Evolutionary conservation across 2,113 vertebrate genomes (phyloP).

Genomic region (Equus przewalskii): DNA sequence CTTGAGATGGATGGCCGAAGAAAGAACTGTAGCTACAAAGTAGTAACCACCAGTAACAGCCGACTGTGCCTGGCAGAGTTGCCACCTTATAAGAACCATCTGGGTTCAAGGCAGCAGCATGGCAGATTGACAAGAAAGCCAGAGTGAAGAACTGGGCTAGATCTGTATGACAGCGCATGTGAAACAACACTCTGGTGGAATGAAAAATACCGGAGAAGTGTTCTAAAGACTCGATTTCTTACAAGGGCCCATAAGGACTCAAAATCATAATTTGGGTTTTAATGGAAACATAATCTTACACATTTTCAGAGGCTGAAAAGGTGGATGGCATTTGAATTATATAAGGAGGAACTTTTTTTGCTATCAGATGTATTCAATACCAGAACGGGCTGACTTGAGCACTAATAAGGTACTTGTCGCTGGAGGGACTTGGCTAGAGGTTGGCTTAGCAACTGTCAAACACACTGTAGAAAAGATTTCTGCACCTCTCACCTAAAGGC

Average conservation of each 20-base stretch:
- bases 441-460: not conserved
- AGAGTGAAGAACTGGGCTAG: not conserved
- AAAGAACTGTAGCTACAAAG: not conserved
- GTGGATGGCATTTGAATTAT: not conserved
- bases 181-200: not conserved
- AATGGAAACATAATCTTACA: not conserved
- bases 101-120: not conserved
- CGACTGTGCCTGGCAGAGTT: not conserved
- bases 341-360: not conserved
- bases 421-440: not conserved
- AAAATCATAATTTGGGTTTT: not conserved
- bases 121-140: not conserved
- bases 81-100: not conserved
- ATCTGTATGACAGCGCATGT: not conserved
- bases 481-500: not conserved
- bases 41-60: not conserved
- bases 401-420: not conserved
- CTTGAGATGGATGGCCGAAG: not conserved
- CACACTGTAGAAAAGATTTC: not conserved
- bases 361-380: not conserved
- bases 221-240: not conserved
- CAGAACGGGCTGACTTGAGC: not conserved
- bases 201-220: not conserved
- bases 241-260: not conserved
- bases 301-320: conserved; percentile 18